phyloP scores from a whole-genome alignment of 2,888 invertebrate genomes.

The Belgica antarctica region DNA sequence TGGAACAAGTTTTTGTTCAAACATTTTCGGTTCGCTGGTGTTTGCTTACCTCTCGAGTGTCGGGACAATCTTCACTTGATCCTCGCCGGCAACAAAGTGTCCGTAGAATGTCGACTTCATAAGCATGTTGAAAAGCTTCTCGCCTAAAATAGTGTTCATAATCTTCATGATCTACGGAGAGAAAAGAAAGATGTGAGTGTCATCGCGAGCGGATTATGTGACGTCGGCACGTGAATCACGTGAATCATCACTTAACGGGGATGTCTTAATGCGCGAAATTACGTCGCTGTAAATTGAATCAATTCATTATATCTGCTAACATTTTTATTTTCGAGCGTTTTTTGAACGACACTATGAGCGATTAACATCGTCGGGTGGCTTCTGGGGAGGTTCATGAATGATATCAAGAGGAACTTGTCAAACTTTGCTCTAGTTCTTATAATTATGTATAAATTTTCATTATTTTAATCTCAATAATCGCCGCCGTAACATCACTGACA shows the following conservation, averaged over 20 bases:
- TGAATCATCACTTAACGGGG: background rate
- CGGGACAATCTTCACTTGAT: conserved; percentile 81
- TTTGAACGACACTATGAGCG: too few relatives aligned
- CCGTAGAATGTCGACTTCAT: conserved; percentile 98
- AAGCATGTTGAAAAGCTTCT: conserved; percentile 72
- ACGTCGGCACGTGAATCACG: background rate
- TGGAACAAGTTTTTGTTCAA: too few relatives aligned
- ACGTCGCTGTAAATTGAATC: background rate
- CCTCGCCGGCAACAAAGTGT: conserved; percentile 98
- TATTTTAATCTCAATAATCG: too few relatives aligned
- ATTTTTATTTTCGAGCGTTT: too few relatives aligned
- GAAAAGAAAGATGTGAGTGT: conserved; percentile 46
- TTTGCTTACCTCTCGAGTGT: conserved; percentile 71
- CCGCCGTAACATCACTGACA: too few relatives aligned
- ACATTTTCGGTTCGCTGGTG: too few relatives aligned
- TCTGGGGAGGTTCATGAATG: too few relatives aligned
- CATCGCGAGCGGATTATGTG: background rate
- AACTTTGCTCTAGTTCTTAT: too few relatives aligned
- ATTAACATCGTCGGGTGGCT: too few relatives aligned
- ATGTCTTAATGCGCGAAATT: background rate
- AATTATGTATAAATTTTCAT: too few relatives aligned
- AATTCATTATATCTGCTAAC: background rate
- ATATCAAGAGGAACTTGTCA: too few relatives aligned
- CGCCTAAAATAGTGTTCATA: conserved; percentile 72
- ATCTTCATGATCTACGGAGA: conserved; percentile 80